These are phyloP conservation scores for Proteles cristata DNA, from an alignment of 2,113 vertebrate genomes.

Conservation along the genomic window DNA sequence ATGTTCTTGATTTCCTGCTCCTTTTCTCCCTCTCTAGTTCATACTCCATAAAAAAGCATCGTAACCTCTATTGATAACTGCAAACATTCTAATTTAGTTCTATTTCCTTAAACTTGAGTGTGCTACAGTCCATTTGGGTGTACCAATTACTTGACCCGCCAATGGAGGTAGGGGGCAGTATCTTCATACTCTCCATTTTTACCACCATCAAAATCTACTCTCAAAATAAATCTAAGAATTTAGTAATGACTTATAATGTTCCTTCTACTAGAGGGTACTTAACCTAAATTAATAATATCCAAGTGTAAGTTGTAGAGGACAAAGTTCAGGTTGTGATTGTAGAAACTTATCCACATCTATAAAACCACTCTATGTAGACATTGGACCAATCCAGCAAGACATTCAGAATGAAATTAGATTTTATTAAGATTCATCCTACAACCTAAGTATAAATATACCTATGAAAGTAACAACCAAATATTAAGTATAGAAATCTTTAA, in stretches of 20 bases:
- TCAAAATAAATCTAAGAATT: conserved; percentile 13
- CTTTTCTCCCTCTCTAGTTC: neutral
- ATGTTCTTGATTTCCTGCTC: neutral
- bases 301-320: neutral
- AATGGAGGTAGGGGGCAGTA: accelerated
- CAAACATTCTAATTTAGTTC: neutral
- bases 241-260: neutral
- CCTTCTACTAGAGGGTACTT: neutral
- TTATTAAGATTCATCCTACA: neutral
- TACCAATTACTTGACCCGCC: neutral
- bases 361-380: neutral
- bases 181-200: neutral
- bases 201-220: neutral
- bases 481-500: neutral
- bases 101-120: neutral
- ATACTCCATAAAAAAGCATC: neutral
- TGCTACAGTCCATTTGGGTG: too few relatives aligned
- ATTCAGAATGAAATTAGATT: neutral
- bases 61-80: neutral
- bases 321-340: neutral
- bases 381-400: neutral
- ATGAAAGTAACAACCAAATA: neutral
- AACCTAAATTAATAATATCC: neutral
- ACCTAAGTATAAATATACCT: neutral
- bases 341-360: neutral